Base-by-base conservation (phyloP, 2,888 invertebrate genomes). In the Agriopis marginaria region DNA sequence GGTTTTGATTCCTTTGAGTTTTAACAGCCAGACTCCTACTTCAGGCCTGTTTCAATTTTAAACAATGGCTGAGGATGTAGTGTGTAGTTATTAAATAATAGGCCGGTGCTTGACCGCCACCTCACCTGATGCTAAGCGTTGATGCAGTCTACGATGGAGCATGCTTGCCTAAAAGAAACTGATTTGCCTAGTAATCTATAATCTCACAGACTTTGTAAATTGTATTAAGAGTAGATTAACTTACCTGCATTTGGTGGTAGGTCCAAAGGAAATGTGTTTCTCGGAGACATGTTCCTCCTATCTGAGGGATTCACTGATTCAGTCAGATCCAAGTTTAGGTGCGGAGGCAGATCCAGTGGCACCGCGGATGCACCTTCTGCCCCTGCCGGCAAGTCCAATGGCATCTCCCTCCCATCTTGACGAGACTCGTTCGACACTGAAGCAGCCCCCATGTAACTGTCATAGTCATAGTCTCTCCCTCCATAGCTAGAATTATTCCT, bases 271-370 rank as follows among this genome's bases (percentile, higher is more conserved):
- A 94, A 94, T 32, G 86, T 90, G 73, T 83, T 89, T 70, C 90
- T 86, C 10, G 93, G 93, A 58, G 93, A 93, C 64, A 87, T 86
- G 78, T 93, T 93, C 70, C 93, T 89, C 45, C 93, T 85, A 71
- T 93, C 93, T 23, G 88, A 90, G 0, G 91, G 88, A 71, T 94
- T 94, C 23, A 94, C 92, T 9, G 94, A 94, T 72, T 94, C 94
- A 0, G 94, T 94, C 62, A 94, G 86, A 75, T 94, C 94, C 69
- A 94, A 77, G 68, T 86, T 93, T 11, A 94, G 79, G 71, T 93
- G 93, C 7, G 89, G 85, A 0, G 91, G 90, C 53, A 91, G 83
- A 74, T 93, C 93, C 50, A 90, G 69, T 0, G 90, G 92, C 17
- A 87, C 69, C 0, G 90, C 89, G 5, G 88, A 90, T 0, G 89